These are phyloP conservation scores for Oscheius sp. DNA, from an alignment of 1,140 invertebrate species.

Conservation along the genomic window DNA sequence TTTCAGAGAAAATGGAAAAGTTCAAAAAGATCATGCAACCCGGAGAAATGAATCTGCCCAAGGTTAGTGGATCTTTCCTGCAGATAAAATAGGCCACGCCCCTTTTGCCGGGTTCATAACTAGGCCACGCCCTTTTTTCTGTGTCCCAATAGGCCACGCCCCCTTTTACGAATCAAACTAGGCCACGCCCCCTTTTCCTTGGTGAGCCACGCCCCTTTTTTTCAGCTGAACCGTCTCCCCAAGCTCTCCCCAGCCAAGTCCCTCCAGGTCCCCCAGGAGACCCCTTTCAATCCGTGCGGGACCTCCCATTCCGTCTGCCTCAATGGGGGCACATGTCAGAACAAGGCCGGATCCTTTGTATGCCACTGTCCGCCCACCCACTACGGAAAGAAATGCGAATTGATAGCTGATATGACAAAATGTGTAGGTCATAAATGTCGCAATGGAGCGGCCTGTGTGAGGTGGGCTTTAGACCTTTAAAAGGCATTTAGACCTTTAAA, in stretches of 20 bases:
- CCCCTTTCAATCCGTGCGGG: not conserved
- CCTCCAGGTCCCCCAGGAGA: not conserved
- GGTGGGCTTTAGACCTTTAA: too few species aligned
- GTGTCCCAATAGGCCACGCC: not conserved
- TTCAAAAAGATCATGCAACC: too few species aligned
- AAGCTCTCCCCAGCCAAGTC: not conserved
- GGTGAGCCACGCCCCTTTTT: too few species aligned
- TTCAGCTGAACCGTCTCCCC: not conserved
- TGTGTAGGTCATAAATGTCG: not conserved
- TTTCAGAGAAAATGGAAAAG: not conserved
- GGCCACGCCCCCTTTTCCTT: not conserved
- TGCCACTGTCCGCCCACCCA: not conserved
- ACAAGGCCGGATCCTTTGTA: not conserved
- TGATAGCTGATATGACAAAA: conserved; percentile 5
- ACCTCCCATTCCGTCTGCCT: not conserved
- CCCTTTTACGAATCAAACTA: not conserved
- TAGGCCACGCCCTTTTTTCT: not conserved
- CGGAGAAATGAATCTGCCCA: too few species aligned
- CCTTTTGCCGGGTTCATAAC: not conserved
- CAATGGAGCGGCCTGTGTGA: conserved; percentile 1
- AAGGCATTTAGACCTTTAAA: too few species aligned
- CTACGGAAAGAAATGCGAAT: conserved; percentile 15
- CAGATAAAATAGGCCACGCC: too few species aligned
- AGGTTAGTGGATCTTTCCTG: too few species aligned
- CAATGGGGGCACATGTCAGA: not conserved